Conservation (phyloP, 2,113 vertebrate genomes). For the Sorex fumeus region DNA sequence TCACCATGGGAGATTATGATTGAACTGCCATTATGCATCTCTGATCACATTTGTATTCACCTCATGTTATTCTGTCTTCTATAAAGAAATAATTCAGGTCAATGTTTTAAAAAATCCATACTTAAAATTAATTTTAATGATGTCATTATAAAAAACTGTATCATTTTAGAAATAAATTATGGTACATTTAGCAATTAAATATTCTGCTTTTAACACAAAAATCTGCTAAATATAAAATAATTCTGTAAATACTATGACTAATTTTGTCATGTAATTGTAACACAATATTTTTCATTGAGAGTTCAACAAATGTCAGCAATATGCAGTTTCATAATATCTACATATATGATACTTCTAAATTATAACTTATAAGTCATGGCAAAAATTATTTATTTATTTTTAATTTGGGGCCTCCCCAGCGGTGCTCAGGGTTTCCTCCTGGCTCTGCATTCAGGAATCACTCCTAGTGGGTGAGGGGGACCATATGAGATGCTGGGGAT, state of each 20-base stretch:
- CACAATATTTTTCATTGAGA: neutral
- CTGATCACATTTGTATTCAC: conserved; percentile 69
- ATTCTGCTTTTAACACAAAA: neutral
- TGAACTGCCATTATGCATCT: conserved; percentile 24
- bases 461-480: too few relatives aligned
- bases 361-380: neutral
- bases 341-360: neutral
- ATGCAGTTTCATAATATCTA: neutral
- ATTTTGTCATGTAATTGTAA: neutral
- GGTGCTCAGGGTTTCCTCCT: too few relatives aligned
- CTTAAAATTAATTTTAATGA: conserved; percentile 47
- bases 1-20: conserved; percentile 16
- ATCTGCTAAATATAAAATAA: neutral
- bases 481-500: too few relatives aligned
- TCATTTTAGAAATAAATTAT: neutral
- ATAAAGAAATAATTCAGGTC: conserved; percentile 10
- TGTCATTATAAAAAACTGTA: neutral
- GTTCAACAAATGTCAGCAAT: neutral
- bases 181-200: neutral
- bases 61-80: conserved; percentile 51
- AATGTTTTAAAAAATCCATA: conserved; percentile 25
- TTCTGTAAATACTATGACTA: neutral
- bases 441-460: too few relatives aligned
- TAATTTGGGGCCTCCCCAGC: neutral
- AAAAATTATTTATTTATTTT: too few relatives aligned